Evolutionary conservation across 2,888 invertebrate genomes (phyloP).

Genomic region (Trissoscelio sp.): DNA sequence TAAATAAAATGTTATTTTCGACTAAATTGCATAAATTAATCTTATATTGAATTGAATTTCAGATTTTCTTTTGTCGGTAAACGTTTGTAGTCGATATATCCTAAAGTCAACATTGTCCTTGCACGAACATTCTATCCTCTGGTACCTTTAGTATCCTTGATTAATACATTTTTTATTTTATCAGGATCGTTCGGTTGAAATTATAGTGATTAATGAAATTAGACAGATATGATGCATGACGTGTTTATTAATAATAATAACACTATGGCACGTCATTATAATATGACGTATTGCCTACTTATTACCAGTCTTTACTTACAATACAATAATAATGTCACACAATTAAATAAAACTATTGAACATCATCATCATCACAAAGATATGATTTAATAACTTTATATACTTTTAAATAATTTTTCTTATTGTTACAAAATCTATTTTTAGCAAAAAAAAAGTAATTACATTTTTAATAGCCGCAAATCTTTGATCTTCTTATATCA

Average conservation of each 20-base stretch:
- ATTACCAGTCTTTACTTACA: neutral
- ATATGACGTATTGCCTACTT: slow-evolving; percentile 11
- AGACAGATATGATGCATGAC: slow-evolving; percentile 18
- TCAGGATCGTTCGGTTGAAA: neutral
- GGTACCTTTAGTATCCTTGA: slow-evolving; percentile 16
- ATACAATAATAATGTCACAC: neutral
- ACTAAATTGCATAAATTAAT: neutral
- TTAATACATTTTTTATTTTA: slow-evolving; percentile 10
- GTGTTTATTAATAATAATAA: slow-evolving; percentile 10
- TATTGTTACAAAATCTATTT: no score
- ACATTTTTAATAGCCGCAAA: neutral
- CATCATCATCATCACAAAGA: neutral
- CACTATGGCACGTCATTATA: slow-evolving; percentile 1
- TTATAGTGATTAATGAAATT: slow-evolving; percentile 21
- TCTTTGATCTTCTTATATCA: neutral
- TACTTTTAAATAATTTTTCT: neutral
- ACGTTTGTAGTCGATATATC: slow-evolving; percentile 17
- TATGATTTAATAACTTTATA: neutral
- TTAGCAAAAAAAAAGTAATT: no score
- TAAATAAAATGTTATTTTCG: slow-evolving; percentile 2
- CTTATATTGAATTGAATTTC: neutral
- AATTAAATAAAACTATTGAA: slow-evolving; percentile 5
- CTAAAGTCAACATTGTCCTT: slow-evolving; percentile 20
- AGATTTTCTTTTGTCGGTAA: neutral
- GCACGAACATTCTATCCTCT: slow-evolving; percentile 1